Percentiles rank a stretch among this genome's conserved stretches.
Evolutionary conservation across 2,113 vertebrate species (phyloP).

Genomic region (Thryonomys swinderianus): DNA sequence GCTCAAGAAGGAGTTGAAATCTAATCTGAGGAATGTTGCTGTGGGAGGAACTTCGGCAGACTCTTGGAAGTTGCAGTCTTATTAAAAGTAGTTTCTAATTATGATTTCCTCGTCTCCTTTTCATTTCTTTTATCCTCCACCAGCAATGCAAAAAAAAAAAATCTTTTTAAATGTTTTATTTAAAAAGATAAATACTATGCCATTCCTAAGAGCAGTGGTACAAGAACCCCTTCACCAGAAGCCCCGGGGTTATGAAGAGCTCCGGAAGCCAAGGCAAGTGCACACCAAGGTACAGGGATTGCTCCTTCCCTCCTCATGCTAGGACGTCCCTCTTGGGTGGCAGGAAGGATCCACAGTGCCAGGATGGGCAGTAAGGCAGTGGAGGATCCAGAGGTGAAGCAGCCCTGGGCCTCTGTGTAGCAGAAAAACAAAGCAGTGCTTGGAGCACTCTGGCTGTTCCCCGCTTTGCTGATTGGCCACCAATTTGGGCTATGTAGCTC

Average conservation of each 20-base stretch:
- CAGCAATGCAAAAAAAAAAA: background rate
- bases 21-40: background rate
- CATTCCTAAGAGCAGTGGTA: slow-evolving; percentile 55
- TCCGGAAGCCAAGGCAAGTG: slow-evolving; percentile 92
- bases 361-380: slow-evolving; percentile 86
- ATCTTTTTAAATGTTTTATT: background rate
- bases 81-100: background rate
- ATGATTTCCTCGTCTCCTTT: background rate
- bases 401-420: slow-evolving; percentile 89
- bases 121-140: background rate
- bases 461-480: slow-evolving; percentile 86
- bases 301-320: slow-evolving; percentile 85
- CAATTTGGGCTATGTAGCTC: slow-evolving; percentile 94
- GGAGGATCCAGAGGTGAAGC: slow-evolving; percentile 91
- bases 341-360: slow-evolving; percentile 85
- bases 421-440: slow-evolving; percentile 91
- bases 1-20: background rate
- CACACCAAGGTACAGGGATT: slow-evolving; percentile 90
- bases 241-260: background rate
- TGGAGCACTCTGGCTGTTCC: slow-evolving; percentile 77
- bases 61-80: background rate
- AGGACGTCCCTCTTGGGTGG: slow-evolving; percentile 92
- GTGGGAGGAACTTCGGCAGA: background rate
- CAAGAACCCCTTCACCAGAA: background rate
- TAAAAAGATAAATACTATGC: background rate